Evolutionary conservation across 1,140 invertebrate genomes (phyloP).

Genomic region (Bilobella aurantiaca): DNA sequence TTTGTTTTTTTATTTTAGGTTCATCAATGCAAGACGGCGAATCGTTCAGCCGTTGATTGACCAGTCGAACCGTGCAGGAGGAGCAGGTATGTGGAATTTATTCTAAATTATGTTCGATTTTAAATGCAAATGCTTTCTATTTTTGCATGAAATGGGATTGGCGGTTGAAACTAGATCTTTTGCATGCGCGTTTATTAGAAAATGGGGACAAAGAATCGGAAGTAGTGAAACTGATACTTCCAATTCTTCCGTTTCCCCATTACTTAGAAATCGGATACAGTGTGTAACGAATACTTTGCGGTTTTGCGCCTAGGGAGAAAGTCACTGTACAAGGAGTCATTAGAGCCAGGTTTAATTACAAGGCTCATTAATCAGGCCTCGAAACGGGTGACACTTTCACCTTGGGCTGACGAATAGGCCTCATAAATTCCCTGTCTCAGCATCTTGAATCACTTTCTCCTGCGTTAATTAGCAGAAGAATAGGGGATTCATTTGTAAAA

Average conservation of each 20-base stretch:
- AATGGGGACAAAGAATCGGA: no score
- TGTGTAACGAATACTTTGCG: not conserved
- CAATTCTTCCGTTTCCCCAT: not conserved
- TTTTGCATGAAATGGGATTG: no score
- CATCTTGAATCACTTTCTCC: not conserved
- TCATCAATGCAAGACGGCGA: slow-evolving; percentile 94
- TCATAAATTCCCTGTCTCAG: not conserved
- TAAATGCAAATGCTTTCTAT: not conserved
- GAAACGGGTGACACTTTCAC: slow-evolving; percentile 4
- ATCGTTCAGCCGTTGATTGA: slow-evolving; percentile 96
- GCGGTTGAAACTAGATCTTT: no score
- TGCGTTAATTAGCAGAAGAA: not conserved
- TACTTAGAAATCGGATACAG: not conserved
- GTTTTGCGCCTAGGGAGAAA: not conserved
- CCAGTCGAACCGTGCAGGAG: slow-evolving; percentile 95
- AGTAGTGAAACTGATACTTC: not conserved
- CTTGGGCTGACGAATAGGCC: not conserved
- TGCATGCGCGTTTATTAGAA: no score
- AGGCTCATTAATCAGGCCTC: not conserved
- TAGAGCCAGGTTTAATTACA: not conserved
- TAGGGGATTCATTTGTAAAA: not conserved
- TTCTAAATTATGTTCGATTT: not conserved
- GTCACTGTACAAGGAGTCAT: not conserved
- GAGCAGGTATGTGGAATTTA: slow-evolving; percentile 31
- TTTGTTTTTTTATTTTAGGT: slow-evolving; percentile 53